These are phyloP conservation scores for Stenopsyche tienmushanensis DNA, from an alignment of 1,140 invertebrate species.

Conservation along the genomic window DNA sequence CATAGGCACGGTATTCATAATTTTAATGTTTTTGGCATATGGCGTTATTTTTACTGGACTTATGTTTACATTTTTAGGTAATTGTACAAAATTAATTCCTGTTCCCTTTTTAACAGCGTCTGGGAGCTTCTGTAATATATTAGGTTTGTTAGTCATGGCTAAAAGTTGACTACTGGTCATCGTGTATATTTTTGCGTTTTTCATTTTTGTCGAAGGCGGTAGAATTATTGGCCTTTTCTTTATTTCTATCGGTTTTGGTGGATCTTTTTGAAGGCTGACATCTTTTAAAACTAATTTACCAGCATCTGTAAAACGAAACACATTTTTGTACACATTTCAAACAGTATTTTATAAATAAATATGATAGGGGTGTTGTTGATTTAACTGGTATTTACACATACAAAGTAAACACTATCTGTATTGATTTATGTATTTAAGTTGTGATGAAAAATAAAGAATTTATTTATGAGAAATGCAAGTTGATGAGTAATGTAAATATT, in stretches of 20 bases:
- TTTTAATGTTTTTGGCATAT: conserved; percentile 26
- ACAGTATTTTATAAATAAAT: too few relatives aligned
- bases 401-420: too few relatives aligned
- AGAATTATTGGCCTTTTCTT: conserved; percentile 41
- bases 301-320: conserved; percentile 57
- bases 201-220: conserved; percentile 35
- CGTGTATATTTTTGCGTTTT: conserved; percentile 39
- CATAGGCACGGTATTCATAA: conserved; percentile 27
- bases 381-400: too few relatives aligned
- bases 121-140: conserved; percentile 38
- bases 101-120: conserved; percentile 32
- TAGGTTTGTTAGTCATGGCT: conserved; percentile 37
- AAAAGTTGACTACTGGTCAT: conserved; percentile 39
- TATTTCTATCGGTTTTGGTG: conserved; percentile 32
- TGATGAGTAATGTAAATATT: too few relatives aligned
- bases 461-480: too few relatives aligned
- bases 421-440: conserved; percentile 1
- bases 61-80: conserved; percentile 34
- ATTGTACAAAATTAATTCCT: conserved; percentile 34
- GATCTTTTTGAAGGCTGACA: conserved; percentile 34
- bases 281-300: conserved; percentile 73
- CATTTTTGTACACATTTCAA: conserved; percentile 18
- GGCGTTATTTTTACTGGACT: conserved; percentile 23
- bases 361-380: too few relatives aligned
- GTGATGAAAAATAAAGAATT: conserved; percentile 24